phyloP scores from a whole-genome alignment of 2,797 vertebrate genomes.

The Sebastes ruberrimus region DNA sequence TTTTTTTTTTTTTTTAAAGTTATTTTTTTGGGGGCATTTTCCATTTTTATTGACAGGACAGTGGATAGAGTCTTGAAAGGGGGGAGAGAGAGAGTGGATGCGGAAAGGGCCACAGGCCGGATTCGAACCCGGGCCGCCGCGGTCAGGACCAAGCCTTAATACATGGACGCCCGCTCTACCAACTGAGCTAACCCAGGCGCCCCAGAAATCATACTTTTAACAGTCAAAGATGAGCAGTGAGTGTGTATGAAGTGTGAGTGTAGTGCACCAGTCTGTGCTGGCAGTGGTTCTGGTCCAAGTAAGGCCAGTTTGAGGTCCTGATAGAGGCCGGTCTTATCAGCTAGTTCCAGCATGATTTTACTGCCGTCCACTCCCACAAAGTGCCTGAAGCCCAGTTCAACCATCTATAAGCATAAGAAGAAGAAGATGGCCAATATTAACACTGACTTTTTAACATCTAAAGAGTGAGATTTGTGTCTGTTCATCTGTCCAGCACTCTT shows the following conservation, averaged over 20 bases:
- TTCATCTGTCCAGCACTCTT: neutral
- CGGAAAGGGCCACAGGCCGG: no score
- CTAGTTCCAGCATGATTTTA: slow-evolving; percentile 23
- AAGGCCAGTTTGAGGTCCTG: slow-evolving; percentile 19
- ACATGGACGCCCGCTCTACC: no score
- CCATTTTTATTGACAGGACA: no score
- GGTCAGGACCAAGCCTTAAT: no score
- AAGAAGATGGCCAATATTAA: neutral
- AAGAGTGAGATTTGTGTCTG: neutral
- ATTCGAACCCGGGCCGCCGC: no score
- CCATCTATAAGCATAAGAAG: slow-evolving; percentile 19
- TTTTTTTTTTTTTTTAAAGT: no score
- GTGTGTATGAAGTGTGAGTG: neutral
- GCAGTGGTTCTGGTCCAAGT: slow-evolving; percentile 43
- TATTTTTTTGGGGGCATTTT: no score
- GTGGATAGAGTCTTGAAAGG: no score
- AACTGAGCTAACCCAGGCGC: no score
- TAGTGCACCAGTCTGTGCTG: slow-evolving; percentile 21
- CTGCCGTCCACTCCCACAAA: slow-evolving; percentile 51
- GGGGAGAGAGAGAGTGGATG: no score
- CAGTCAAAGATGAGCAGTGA: no score
- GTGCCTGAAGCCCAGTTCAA: slow-evolving; percentile 31
- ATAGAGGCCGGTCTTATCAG: slow-evolving; percentile 6
- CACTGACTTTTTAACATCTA: neutral
- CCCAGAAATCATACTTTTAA: no score